A percentile compares a stretch with the other conserved stretches of the same genome.
Evolutionary conservation across 1,140 invertebrate species (phyloP).

Genomic region (Pollicipes pollicipes): DNA sequence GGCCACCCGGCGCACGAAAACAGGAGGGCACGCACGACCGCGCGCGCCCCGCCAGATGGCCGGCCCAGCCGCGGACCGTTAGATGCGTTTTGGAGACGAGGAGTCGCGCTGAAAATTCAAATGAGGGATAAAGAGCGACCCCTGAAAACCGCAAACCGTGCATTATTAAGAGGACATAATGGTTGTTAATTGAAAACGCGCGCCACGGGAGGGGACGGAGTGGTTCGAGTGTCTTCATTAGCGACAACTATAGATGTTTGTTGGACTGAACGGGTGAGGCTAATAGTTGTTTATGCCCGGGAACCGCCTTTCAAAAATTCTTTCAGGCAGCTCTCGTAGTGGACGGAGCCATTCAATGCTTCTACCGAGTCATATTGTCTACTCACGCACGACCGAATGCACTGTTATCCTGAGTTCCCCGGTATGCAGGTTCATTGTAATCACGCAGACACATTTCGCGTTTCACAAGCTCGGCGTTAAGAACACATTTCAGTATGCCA

Average conservation of each 20-base stretch:
- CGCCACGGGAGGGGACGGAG: not conserved
- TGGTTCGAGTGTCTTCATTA: not conserved
- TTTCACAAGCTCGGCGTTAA: no score
- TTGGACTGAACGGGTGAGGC: not conserved
- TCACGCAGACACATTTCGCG: no score
- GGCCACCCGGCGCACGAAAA: not conserved
- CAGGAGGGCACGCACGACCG: not conserved
- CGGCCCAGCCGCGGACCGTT: not conserved
- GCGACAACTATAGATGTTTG: not conserved
- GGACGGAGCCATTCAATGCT: not conserved
- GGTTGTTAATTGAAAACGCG: not conserved
- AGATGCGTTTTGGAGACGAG: not conserved
- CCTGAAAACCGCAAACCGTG: not conserved
- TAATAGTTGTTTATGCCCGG: not conserved
- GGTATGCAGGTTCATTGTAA: no score
- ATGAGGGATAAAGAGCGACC: not conserved
- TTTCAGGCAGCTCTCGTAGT: not conserved
- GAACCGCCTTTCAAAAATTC: not conserved
- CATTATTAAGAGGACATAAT: not conserved
- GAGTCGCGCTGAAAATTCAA: not conserved
- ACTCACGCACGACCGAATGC: no score
- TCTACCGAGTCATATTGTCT: not conserved
- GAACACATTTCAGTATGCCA: no score
- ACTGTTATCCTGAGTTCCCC: no score
- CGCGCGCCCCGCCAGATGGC: not conserved